Base-by-base conservation (phyloP, 2,113 vertebrate genomes). In the Alouatta palliata region DNA sequence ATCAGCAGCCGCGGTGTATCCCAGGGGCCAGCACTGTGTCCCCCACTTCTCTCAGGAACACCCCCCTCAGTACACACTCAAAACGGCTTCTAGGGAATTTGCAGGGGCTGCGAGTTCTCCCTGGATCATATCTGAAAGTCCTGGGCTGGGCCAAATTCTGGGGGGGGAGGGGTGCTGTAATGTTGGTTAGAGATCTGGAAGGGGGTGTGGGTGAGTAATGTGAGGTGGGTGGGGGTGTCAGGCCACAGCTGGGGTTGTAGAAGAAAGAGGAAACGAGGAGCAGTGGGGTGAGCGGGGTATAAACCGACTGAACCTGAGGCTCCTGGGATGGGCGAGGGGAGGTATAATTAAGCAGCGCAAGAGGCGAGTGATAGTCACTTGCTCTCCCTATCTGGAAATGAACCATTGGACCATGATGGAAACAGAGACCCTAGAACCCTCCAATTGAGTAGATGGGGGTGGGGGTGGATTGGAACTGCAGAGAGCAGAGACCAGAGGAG, bases 21-120 rank as follows among this genome's bases (percentile, higher is more conserved):
- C 58, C 77, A 58, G 47, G 96, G 80, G 73, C 73, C 73, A 87
- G 66, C 88, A 80, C n/a, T 66, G 75, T 80, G 49, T 47, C 64
- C 54, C 23, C 71, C 9, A 43, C 79, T 90, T 93, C 58, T 83
- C 73, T 52, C 32, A 4, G 68, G 58, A 90, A 71, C 70, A 61
- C 45, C 84, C 30, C 6, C 66, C 27, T 6, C 47, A 86, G 47
- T 43, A 19, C 4, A 75, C 11, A 43, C 35, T 77, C 58, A 27
- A 54, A 71, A 77, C 4, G 14, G 66, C 70, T 92, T 73, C 66
- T 43, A 45, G 66, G 75, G 21, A 47, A 73, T 84, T 35, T 45
- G 32, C 71, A 47, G 84, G 49, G 45, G 68, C 56, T 80, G 37
- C 3, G 4, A 35, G 30, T 54, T 58, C 43, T 89, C 23, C 75